Base-by-base conservation (phyloP, 2,888 invertebrate species). In the Mesodorylaimus sp. region DNA sequence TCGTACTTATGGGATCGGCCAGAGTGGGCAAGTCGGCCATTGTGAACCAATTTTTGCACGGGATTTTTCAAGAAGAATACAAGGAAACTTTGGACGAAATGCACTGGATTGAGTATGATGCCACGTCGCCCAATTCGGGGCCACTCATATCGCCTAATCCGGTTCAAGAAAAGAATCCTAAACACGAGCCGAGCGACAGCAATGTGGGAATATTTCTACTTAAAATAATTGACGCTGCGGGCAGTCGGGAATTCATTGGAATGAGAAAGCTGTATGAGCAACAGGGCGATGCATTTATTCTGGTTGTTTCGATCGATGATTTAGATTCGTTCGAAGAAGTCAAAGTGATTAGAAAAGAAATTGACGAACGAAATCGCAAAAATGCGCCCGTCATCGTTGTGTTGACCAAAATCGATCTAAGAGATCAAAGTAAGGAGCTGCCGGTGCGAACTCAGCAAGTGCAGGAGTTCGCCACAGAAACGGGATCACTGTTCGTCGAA, bases 61-160 rank as follows among this genome's bases (percentile, higher is more conserved):
- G 21, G 5, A 10, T 3, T 7, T 62, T 60, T 50, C 7, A 7
- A 10, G 44, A 26, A 5, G 27, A 5, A 10, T 43, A 43, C 44
- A 43, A 43, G 21, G 44, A 43, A 19, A 43, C 44, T 5, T 10
- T 43, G 10, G 44, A 43, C 24, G 64, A 64, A 46, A 63, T 65
- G 52, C 59, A 64, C 53, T 64, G 63, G 64, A 57, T 64, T 39
- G 64, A 64, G 51, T 64, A 64, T 52, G 64, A 60, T 26, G 44
- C n/a, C 16, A 42, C 41, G 45, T 16, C 24, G 16, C 16, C 7
- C 32, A n/a, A n/a, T n/a, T n/a, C n/a, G n/a, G n/a, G n/a, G n/a
- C n/a, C n/a, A n/a, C n/a, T n/a, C n/a, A n/a, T n/a, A n/a, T n/a
- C n/a, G n/a, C n/a, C n/a, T n/a, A n/a, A n/a, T n/a, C 32, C 10